Conservation (phyloP, 2,888 invertebrate genomes). For the Cistogaster globosa region DNA sequence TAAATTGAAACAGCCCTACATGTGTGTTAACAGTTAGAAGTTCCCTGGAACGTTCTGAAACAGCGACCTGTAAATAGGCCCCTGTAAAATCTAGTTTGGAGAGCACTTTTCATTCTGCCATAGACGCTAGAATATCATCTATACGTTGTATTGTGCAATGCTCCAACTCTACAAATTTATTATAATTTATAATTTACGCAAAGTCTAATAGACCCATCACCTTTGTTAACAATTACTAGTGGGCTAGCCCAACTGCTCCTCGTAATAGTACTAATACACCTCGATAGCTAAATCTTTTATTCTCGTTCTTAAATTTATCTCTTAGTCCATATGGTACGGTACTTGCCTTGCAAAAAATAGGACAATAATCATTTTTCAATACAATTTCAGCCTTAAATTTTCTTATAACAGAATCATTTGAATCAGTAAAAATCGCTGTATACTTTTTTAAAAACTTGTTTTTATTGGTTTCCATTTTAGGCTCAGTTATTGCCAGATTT, state of each 20-base stretch:
- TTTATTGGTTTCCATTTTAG: conserved; percentile 41
- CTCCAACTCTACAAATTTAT: conserved; percentile 71
- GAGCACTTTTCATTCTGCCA: conserved; percentile 70
- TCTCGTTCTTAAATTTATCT: conserved; percentile 17
- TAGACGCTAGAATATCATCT: conserved; percentile 60
- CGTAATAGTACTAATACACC: conserved; percentile 67
- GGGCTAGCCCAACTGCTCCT: conserved; percentile 75
- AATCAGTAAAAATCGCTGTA: conserved; percentile 36
- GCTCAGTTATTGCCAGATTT: conserved; percentile 11
- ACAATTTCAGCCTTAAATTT: conserved; percentile 55
- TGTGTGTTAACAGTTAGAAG: conserved; percentile 43
- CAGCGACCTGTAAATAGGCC: conserved; percentile 53
- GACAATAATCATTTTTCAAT: conserved; percentile 53
- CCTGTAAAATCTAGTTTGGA: conserved; percentile 52
- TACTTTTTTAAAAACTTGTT: conserved; percentile 52
- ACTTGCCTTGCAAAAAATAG: conserved; percentile 56
- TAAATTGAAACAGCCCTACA: conserved; percentile 8
- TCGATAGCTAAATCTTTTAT: too few relatives aligned
- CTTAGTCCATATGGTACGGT: conserved; percentile 44
- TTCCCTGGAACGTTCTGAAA: conserved; percentile 29
- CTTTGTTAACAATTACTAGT: conserved; percentile 76
- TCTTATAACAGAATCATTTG: conserved; percentile 42
- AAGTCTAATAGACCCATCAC: conserved; percentile 72
- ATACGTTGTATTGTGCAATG: conserved; percentile 74
- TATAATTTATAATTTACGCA: conserved; percentile 77